Evolutionary conservation across 2,888 invertebrate species (phyloP).

Genomic region (Glyphotaelius pellucidus): DNA sequence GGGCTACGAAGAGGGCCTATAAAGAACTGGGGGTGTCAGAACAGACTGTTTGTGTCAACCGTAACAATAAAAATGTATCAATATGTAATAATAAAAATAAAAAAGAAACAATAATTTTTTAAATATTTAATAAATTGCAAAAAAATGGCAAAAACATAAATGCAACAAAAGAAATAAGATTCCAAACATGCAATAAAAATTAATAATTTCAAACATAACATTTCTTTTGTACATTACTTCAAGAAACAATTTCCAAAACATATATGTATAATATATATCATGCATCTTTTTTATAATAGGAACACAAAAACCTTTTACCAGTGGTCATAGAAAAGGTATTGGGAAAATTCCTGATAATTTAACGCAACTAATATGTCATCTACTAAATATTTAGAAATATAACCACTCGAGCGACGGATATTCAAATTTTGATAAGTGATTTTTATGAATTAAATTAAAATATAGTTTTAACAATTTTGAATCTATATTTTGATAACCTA

Average conservation of each 20-base stretch:
- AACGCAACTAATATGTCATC: no score
- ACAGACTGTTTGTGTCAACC: neutral
- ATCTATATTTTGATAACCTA: no score
- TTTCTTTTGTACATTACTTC: neutral
- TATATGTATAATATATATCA: neutral
- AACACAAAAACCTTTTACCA: neutral
- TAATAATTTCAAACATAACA: slow-evolving; percentile 33
- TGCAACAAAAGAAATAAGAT: slow-evolving; percentile 27
- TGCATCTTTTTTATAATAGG: neutral
- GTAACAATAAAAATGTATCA: neutral
- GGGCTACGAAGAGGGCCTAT: neutral
- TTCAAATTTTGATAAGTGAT: no score
- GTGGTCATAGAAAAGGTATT: neutral
- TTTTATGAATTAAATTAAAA: no score
- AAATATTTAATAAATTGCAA: slow-evolving; percentile 24
- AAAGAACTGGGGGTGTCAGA: neutral
- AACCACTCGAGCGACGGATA: no score
- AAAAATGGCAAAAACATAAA: slow-evolving; percentile 22
- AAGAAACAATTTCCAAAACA: neutral
- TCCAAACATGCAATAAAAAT: slow-evolving; percentile 39
- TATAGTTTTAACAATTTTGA: no score
- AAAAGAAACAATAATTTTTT: slow-evolving; percentile 23
- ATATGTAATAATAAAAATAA: slow-evolving; percentile 9
- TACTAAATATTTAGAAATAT: no score
- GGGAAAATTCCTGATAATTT: neutral